These are phyloP conservation scores for Ancistrus triradiatus DNA, from an alignment of 2,113 vertebrate species.

Conservation along the genomic window DNA sequence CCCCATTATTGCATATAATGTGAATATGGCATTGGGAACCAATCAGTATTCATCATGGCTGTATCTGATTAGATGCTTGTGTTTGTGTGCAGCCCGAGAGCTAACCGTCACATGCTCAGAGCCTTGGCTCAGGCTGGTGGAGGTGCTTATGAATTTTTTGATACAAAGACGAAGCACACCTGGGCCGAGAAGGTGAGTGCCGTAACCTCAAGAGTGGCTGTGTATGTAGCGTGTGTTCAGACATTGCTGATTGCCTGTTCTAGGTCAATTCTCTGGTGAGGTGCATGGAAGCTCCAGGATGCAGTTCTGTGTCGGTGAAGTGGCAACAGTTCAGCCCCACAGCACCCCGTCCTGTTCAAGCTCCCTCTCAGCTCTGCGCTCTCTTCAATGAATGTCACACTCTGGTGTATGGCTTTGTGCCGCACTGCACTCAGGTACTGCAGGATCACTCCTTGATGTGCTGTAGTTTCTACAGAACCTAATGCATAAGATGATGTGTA, in stretches of 20 bases:
- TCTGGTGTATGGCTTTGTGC: conserved; percentile 80
- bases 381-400: conserved; percentile 74
- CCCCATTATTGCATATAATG: no score
- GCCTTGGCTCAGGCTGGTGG: conserved; percentile 76
- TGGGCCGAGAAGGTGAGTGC: conserved; percentile 79
- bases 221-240: conserved; percentile 3
- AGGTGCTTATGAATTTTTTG: conserved; percentile 82
- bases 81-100: conserved; percentile 66
- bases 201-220: not conserved
- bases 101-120: conserved; percentile 82
- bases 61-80: not conserved
- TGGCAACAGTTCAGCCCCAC: conserved; percentile 75
- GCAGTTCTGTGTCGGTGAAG: conserved; percentile 78
- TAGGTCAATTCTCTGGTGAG: conserved; percentile 71
- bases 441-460: no score
- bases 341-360: conserved; percentile 65
- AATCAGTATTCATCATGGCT: not conserved
- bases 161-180: conserved; percentile 75
- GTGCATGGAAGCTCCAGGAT: conserved; percentile 69
- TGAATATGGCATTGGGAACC: no score
- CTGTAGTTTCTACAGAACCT: no score
- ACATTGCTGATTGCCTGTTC: conserved; percentile 17
- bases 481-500: not conserved
- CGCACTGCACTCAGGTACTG: conserved; percentile 76
- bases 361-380: conserved; percentile 73